Percentiles rank a stretch among this genome's conserved stretches.
Conservation (phyloP, 2,888 invertebrate genomes). For the Drosophila parthenogenetica region DNA sequence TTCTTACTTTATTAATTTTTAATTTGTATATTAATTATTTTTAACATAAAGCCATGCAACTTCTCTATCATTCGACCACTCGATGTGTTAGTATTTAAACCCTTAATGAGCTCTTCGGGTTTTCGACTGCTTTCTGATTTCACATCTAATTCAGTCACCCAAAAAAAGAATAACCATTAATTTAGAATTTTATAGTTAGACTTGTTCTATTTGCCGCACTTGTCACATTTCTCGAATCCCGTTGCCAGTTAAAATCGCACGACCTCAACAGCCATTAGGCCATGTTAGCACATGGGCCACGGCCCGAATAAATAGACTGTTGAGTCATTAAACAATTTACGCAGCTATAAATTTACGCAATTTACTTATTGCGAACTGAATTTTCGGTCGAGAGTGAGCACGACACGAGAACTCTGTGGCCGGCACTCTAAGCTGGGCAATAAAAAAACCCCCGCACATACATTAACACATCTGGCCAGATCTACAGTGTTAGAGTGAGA, state of each 20-base stretch:
- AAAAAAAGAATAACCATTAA: not conserved
- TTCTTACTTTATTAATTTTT: no score
- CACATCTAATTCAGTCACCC: not conserved
- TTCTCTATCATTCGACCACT: no score
- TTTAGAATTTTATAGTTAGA: slow-evolving; percentile 15
- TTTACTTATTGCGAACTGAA: slow-evolving; percentile 75
- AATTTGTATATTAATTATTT: no score
- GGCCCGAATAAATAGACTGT: slow-evolving; percentile 73
- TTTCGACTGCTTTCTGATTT: not conserved
- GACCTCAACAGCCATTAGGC: slow-evolving; percentile 61
- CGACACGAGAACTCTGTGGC: slow-evolving; percentile 38
- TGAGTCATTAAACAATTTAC: slow-evolving; percentile 81
- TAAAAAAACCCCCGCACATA: slow-evolving; percentile 70
- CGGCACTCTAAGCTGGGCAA: slow-evolving; percentile 51
- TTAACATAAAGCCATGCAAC: no score
- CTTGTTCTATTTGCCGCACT: slow-evolving; percentile 28
- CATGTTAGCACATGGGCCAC: slow-evolving; percentile 64
- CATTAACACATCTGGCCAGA: slow-evolving; percentile 78
- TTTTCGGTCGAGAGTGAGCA: slow-evolving; percentile 38
- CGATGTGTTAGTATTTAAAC: no score
- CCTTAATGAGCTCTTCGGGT: not conserved
- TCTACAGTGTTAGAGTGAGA: slow-evolving; percentile 48
- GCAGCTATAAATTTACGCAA: slow-evolving; percentile 82
- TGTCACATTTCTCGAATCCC: slow-evolving; percentile 4
- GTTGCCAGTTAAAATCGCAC: slow-evolving; percentile 13